Percentiles rank a stretch among this genome's conserved stretches.
phyloP scores from a whole-genome alignment of 2,888 invertebrate genomes.

The Drosophila ezoana region DNA sequence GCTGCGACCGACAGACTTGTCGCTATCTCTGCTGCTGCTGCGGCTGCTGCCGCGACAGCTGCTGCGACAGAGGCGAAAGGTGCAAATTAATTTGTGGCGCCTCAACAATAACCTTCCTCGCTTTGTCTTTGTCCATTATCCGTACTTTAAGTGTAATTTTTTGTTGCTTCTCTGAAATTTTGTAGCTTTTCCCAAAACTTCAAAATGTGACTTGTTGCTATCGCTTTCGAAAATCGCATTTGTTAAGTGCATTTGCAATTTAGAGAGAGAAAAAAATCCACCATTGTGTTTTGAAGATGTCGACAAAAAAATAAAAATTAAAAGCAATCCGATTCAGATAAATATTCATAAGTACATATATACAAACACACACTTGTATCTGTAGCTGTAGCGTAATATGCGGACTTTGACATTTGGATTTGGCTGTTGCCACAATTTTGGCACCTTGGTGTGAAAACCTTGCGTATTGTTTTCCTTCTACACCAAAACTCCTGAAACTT shows the following conservation, averaged over 20 bases:
- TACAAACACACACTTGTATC: conserved; percentile 3
- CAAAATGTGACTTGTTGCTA: conserved; percentile 67
- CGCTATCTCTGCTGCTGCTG: conserved; percentile 36
- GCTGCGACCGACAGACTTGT: conserved; percentile 41
- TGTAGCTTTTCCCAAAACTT: conserved; percentile 37
- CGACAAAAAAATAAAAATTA: conserved; percentile 32
- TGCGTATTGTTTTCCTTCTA: conserved; percentile 47
- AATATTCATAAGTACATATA: conserved; percentile 26
- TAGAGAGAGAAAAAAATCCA: conserved; percentile 28
- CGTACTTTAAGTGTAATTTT: conserved; percentile 56
- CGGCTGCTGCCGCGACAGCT: conserved; percentile 13
- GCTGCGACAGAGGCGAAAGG: conserved; percentile 66
- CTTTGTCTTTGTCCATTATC: conserved; percentile 58
- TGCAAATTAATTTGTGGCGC: conserved; percentile 79
- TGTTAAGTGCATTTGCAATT: conserved; percentile 62
- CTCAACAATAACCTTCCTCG: conserved; percentile 71
- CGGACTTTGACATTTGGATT: conserved; percentile 60
- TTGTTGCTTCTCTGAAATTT: conserved; percentile 43
- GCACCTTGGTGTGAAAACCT: conserved; percentile 72
- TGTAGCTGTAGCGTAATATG: conserved; percentile 9
- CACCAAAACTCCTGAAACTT: conserved; percentile 14
- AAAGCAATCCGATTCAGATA: conserved; percentile 14
- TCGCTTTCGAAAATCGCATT: conserved; percentile 68
- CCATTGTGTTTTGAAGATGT: conserved; percentile 63
- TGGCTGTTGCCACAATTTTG: conserved; percentile 43